Conservation (phyloP, 2,797 vertebrate species). For the Anas capensis region DNA sequence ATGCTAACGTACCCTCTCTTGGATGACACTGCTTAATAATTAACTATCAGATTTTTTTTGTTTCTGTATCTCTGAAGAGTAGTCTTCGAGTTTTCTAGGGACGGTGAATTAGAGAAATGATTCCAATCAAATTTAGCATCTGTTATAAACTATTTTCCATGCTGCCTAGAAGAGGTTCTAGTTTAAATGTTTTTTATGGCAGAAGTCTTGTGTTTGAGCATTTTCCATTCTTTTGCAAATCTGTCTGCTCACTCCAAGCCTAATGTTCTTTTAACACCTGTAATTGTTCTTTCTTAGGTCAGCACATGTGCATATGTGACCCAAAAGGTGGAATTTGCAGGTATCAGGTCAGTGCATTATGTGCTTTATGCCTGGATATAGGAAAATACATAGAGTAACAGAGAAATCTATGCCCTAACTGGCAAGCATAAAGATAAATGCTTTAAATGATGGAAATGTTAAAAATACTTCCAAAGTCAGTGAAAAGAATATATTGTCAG, state of each 20-base stretch:
- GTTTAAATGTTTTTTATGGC: neutral
- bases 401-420: too few species aligned
- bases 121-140: neutral
- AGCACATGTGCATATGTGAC: slow-evolving; percentile 96
- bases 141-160: neutral
- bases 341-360: slow-evolving; percentile 88
- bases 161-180: neutral
- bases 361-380: neutral
- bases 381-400: neutral
- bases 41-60: neutral
- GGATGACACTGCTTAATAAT: neutral
- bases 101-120: neutral
- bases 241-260: neutral
- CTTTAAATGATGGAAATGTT: neutral
- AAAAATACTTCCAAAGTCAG: too few species aligned
- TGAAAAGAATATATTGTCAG: neutral
- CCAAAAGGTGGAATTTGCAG: slow-evolving; percentile 97
- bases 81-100: neutral
- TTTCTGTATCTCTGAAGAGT: neutral
- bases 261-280: neutral
- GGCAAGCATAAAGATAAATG: neutral
- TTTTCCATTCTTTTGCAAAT: neutral
- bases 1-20: neutral
- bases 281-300: slow-evolving; percentile 82
- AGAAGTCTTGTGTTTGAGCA: neutral